Evolutionary conservation across 2,797 vertebrate genomes (phyloP).

Genomic region (Ctenochaetus hawaiiensis): DNA sequence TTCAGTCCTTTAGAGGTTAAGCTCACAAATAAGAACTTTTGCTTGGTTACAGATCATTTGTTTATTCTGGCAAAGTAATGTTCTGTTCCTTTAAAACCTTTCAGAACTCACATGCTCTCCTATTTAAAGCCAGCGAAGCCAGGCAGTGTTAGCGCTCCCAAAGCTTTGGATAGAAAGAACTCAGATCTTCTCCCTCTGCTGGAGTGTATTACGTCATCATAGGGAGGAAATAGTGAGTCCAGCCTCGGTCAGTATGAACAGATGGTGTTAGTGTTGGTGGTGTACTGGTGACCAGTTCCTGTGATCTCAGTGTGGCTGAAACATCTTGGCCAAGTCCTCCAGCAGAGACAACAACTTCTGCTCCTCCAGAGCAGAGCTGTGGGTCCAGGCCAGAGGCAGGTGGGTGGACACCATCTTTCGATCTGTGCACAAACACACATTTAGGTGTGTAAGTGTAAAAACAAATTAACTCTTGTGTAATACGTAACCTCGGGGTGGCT

Average conservation of each 20-base stretch:
- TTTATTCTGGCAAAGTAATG: constrained; percentile 23
- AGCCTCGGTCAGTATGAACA: constrained; percentile 27
- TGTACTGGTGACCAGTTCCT: background rate
- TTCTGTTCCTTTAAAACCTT: background rate
- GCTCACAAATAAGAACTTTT: constrained; percentile 2
- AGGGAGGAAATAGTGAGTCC: constrained; percentile 18
- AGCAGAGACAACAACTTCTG: constrained; percentile 85
- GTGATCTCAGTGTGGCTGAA: constrained; percentile 83
- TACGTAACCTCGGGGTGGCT: background rate
- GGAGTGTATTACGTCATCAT: background rate
- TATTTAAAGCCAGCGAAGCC: background rate
- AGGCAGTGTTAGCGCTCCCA: constrained; percentile 5
- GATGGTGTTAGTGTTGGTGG: constrained; percentile 44
- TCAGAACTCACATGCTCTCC: background rate
- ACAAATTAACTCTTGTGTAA: no score
- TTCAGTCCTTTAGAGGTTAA: constrained; percentile 25
- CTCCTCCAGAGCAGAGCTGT: constrained; percentile 84
- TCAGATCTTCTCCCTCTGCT: background rate
- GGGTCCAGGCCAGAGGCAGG: constrained; percentile 88
- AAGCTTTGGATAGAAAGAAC: background rate
- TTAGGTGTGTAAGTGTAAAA: background rate
- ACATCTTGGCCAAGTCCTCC: constrained; percentile 86
- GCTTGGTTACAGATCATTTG: constrained; percentile 5
- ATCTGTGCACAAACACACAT: constrained; percentile 73
- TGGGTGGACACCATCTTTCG: constrained; percentile 82